Percentiles rank a stretch among this genome's conserved stretches.
These are phyloP conservation scores for Butastur rufipennis DNA, from an alignment of 2,113 vertebrate genomes.

Conservation along the genomic window DNA sequence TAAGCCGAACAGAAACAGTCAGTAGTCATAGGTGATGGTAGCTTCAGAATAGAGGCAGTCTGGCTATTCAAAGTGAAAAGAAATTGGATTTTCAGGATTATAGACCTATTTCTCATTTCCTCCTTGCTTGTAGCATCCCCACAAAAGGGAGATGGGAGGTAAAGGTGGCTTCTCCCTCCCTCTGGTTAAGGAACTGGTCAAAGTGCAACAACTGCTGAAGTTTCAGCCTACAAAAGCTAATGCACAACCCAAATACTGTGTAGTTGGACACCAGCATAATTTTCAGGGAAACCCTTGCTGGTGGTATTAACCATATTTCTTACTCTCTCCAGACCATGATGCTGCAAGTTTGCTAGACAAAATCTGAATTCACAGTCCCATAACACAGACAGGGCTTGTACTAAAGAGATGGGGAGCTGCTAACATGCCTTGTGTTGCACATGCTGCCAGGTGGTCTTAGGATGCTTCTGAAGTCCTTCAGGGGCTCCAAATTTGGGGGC, in stretches of 20 bases:
- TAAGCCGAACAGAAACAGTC: not conserved
- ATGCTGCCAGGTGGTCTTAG: not conserved
- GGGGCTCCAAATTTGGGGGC: not conserved
- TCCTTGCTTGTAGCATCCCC: not conserved
- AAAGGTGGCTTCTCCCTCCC: not conserved
- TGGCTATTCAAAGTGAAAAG: not conserved
- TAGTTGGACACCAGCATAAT: not conserved
- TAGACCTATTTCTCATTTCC: not conserved
- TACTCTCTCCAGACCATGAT: not conserved
- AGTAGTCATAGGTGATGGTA: not conserved
- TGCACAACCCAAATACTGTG: not conserved
- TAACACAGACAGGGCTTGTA: not conserved
- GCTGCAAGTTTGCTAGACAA: not conserved
- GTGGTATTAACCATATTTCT: not conserved
- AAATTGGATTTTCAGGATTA: not conserved
- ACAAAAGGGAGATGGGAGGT: not conserved
- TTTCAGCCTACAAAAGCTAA: not conserved
- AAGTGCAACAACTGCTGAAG: not conserved
- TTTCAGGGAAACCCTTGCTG: not conserved
- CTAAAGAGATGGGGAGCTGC: not conserved
- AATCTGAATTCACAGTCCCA: not conserved
- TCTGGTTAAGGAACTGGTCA: not conserved
- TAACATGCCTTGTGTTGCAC: rapidly evolving
- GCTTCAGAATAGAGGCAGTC: not conserved
- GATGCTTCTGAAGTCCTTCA: not conserved